Conservation (phyloP, 2,888 invertebrate genomes). For the Phania funesta region DNA sequence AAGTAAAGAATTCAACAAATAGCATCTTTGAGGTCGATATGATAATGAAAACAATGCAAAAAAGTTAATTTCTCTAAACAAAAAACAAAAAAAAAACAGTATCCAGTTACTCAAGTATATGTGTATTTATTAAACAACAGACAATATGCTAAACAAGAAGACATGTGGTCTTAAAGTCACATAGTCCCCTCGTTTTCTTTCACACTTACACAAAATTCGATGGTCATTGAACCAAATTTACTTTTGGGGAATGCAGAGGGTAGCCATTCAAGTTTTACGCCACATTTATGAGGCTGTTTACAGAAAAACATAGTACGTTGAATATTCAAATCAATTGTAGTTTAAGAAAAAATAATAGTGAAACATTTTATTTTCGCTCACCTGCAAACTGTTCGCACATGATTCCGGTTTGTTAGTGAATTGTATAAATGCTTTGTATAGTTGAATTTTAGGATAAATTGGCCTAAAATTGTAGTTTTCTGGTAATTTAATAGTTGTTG, state of each 20-base stretch:
- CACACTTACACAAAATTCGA: conserved; percentile 82
- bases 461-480: conserved; percentile 80
- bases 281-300: conserved; percentile 82
- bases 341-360: background rate
- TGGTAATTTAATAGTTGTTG: background rate
- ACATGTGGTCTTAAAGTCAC: background rate
- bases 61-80: background rate
- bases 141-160: conserved; percentile 8
- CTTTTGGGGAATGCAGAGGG: conserved; percentile 86
- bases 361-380: background rate
- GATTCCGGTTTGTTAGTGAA: conserved; percentile 35
- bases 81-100: background rate
- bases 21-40: too few species aligned
- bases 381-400: conserved; percentile 12
- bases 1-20: too few species aligned
- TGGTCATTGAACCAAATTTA: conserved; percentile 86
- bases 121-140: conserved; percentile 34
- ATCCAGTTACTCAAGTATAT: background rate
- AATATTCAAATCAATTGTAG: background rate
- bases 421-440: conserved; percentile 49
- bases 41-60: too few species aligned
- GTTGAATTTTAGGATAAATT: conserved; percentile 72
- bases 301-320: background rate
- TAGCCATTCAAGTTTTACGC: conserved; percentile 88
- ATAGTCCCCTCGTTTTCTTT: background rate